Evolutionary conservation across 2,888 invertebrate genomes (phyloP).

Genomic region (Scaptomyza cyrtandrae): DNA sequence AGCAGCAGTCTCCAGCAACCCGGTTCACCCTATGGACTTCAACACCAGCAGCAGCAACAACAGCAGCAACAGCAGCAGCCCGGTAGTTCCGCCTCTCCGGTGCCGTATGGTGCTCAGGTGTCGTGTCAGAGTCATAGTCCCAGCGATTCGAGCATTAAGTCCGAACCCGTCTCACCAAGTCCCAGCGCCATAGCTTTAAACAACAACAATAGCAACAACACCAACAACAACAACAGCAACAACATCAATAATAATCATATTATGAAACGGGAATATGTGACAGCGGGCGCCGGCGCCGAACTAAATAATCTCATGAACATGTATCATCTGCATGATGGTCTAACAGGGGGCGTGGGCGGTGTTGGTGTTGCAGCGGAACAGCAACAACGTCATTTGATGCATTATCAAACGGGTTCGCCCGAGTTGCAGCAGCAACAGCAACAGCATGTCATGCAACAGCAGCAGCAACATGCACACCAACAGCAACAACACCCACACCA

Average conservation of each 20-base stretch:
- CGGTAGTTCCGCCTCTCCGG: conserved; percentile 28
- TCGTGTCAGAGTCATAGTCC: conserved; percentile 92
- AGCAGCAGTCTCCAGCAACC: conserved; percentile 87
- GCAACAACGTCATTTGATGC: conserved; percentile 85
- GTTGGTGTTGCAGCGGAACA: conserved; percentile 77
- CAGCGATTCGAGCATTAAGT: conserved; percentile 94
- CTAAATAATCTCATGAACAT: conserved; percentile 88
- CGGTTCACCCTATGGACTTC: conserved; percentile 86
- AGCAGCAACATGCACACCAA: conserved; percentile 55
- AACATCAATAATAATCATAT: conserved; percentile 81
- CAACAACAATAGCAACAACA: conserved; percentile 68
- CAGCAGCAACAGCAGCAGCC: conserved; percentile 44
- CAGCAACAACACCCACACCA: conserved; percentile 55
- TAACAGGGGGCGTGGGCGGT: conserved; percentile 79
- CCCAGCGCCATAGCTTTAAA: conserved; percentile 85
- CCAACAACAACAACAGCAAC: conserved; percentile 59
- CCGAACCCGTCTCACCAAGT: conserved; percentile 93
- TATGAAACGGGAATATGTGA: conserved; percentile 90
- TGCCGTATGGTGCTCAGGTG: conserved; percentile 86
- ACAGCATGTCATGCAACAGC: conserved; percentile 81
- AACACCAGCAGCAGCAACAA: conserved; percentile 56
- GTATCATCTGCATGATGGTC: conserved; percentile 88
- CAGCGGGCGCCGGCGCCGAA: conserved; percentile 85
- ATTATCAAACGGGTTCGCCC: conserved; percentile 84
- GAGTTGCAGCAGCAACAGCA: conserved; percentile 83